phyloP scores from a whole-genome alignment of 2,113 vertebrate species.

The Ia io region DNA sequence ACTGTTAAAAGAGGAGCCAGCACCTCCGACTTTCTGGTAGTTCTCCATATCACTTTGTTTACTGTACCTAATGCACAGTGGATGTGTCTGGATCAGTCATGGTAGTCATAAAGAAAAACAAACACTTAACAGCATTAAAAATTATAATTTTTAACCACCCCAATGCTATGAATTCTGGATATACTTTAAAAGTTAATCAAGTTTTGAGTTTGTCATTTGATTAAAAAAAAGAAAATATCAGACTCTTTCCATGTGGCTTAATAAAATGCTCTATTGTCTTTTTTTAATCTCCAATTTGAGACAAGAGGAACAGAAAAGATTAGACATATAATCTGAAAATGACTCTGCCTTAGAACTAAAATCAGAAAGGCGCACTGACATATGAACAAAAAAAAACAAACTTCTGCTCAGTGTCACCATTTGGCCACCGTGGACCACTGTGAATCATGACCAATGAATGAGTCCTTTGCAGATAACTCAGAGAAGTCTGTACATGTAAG shows the following conservation, averaged over 20 bases:
- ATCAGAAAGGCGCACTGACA: neutral
- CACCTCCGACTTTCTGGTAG: neutral
- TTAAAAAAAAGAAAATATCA: neutral
- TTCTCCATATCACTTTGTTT: neutral
- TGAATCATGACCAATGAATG: neutral
- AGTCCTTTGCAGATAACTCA: accelerated
- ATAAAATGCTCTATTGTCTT: neutral
- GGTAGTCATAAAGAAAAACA: neutral
- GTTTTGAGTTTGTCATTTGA: neutral
- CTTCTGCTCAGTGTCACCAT: neutral
- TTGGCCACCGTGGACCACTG: neutral
- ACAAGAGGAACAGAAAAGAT: neutral
- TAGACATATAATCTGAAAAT: neutral
- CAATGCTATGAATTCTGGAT: neutral
- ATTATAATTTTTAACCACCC: neutral
- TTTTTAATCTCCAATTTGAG: neutral
- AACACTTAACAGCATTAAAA: neutral
- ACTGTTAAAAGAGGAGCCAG: neutral
- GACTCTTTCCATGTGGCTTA: neutral
- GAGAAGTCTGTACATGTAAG: neutral
- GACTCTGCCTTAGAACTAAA: neutral
- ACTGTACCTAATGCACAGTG: neutral
- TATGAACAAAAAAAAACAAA: neutral
- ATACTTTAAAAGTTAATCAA: slow-evolving; percentile 2
- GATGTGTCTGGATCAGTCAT: neutral